Base-by-base conservation (phyloP, 2,113 vertebrate species). In the Stictonetta naevosa region DNA sequence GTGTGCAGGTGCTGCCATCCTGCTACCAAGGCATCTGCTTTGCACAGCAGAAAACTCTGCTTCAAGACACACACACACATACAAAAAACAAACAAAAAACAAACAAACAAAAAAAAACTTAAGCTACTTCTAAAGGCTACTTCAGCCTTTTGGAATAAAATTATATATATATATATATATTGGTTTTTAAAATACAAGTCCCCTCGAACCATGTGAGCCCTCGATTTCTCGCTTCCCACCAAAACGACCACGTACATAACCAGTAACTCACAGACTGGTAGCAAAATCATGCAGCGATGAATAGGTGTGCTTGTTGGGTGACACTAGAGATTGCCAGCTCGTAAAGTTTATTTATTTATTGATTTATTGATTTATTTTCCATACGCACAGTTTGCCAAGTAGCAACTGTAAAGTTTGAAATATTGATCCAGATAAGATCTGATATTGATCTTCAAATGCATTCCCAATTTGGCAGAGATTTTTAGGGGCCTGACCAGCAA, bases 201-300 rank as follows among this genome's bases (percentile, higher is more conserved):
- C n/a, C n/a, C 13, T 83, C 93, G 66, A 91, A 95, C 71, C 90
- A 83, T 36, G 34, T 42, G 85, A 94, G 68, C 20, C 67, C 48
- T 88, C 73, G 78, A 83, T 86, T 97, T 95, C 94, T 69, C 62
- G 88, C 93, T 97, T 96, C 86, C 55, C 78, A 88, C 94, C 81
- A 94, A 86, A 95, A 46, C 46, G 88, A 78, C 55, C 79, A 68
- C 22, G 44, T 16, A 6, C 68, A 88, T 11, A 21, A 20, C 46
- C 50, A 80, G 68, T 13, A 11, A 88, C 38, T 97, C 91, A 88
- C 68, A 96, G 91, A 94, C 82, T 50, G 56, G 92, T 75, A 77
- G 76, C 68, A 88, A 97, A 92, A 72, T 68, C 84, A 25, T n/a
- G 44, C 80, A 76, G 88, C 78, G 63, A 79, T 83, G 31, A 68